Base-by-base conservation (phyloP, 2,888 invertebrate species). In the Pammene fasciana region DNA sequence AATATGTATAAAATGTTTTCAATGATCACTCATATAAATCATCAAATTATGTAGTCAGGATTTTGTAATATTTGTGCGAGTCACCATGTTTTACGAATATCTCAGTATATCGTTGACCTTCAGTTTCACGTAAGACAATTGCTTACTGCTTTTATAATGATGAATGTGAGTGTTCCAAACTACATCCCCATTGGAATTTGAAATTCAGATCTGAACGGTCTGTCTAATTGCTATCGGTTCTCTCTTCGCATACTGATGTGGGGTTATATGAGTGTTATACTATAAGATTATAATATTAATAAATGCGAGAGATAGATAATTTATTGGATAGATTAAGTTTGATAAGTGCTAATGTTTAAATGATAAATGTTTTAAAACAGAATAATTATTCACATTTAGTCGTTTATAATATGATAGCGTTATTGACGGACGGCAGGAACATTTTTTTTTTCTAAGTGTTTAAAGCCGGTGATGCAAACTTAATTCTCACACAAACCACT, bases 161-260 rank as follows among this genome's bases (percentile, higher is more conserved):
- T 7, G 16, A 0, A 55, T 70, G 67, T 56, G 68, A 67, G 70
- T 65, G 71, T 57, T 68, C 71, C 68, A 65, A 66, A 71, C 74
- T 72, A 74, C 74, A 73, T 74, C 72, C 74, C 75, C 74, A 74
- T 70, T 50, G 77, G 80, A 82, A 86, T 86, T 86, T 82, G 81
- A 79, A 79, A 86, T 85, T 85, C 86, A 82, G 84, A 85, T 82
- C 81, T 80, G 81, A 82, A 80, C 80, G 81, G 81, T 83, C 84
- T 82, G 85, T 83, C 84, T 89, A 89, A 89, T 88, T 89, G 89
- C 82, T 82, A 81, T 83, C 79, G 81, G 82, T 79, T 77, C 79
- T 78, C 82, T 78, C 80, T 78, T 75, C 78, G 86, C 86, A 86
- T 86, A 84, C 82, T 84, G 80, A 85, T 79, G 72, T 66, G 71